Percentiles rank a stretch among this genome's conserved stretches.
Conservation (phyloP, 2,797 vertebrate genomes). For the Ctenochaetus hawaiiensis region DNA sequence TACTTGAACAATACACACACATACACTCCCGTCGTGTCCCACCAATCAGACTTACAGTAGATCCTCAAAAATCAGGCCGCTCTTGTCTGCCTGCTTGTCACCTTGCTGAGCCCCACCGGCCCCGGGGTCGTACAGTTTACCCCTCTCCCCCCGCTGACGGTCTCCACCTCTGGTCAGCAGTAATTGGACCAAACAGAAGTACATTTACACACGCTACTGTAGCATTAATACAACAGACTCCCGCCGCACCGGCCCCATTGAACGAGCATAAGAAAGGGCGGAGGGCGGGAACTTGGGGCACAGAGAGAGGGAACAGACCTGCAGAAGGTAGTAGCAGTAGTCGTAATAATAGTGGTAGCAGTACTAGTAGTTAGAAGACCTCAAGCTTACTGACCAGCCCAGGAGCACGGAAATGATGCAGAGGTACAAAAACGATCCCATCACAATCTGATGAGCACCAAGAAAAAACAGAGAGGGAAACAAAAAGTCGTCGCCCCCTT, state of each 20-base stretch:
- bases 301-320: conserved; percentile 48
- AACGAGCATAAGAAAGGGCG: conserved; percentile 23
- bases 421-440: conserved; percentile 77
- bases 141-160: conserved; percentile 53
- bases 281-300: conserved; percentile 23
- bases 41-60: conserved; percentile 50
- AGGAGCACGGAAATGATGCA: conserved; percentile 44
- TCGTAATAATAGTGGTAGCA: conserved; percentile 54
- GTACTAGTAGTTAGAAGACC: conserved; percentile 55
- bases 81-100: conserved; percentile 27
- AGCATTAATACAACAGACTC: conserved; percentile 88
- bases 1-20: conserved; percentile 42
- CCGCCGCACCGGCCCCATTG: conserved; percentile 56
- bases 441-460: conserved; percentile 87
- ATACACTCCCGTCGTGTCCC: conserved; percentile 44
- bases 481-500: conserved; percentile 61
- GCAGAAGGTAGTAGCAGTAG: conserved; percentile 70
- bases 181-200: conserved; percentile 88
- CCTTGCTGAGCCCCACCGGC: conserved; percentile 20
- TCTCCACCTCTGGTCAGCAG: conserved; percentile 84
- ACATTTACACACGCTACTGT: conserved; percentile 88
- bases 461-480: conserved; percentile 76
- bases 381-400: conserved; percentile 57
- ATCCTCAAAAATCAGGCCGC: conserved; percentile 36
- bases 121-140: conserved; percentile 40